These are phyloP conservation scores for Chironex yamaguchii DNA, from an alignment of 30 jellyfish, hydroid and myxozoan genomes.

Conservation along the genomic window DNA sequence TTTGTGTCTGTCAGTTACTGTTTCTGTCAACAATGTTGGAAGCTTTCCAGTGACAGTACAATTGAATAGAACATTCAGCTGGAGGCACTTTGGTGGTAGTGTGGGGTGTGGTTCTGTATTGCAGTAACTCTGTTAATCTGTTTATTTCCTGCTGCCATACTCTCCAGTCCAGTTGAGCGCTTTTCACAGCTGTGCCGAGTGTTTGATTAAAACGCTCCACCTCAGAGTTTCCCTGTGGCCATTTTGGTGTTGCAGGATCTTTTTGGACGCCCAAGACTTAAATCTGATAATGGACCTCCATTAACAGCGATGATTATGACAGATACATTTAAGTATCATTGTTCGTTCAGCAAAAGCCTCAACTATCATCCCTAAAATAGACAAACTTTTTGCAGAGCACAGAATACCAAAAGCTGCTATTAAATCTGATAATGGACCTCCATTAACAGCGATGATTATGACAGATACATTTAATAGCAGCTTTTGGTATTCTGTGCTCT, in stretches of 20 bases:
- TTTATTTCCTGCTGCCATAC: constrained; percentile 1
- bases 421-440: background rate
- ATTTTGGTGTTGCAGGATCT: background rate
- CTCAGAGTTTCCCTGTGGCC: background rate
- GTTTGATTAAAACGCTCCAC: background rate
- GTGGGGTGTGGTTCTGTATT: background rate
- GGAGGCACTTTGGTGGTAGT: background rate
- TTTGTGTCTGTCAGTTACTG: background rate
- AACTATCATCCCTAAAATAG: constrained; percentile 23
- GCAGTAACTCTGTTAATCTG: background rate
- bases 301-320: too few relatives aligned
- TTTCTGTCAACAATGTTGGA: background rate
- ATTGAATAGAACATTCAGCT: background rate
- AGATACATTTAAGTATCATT: too few relatives aligned
- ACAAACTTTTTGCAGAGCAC: background rate
- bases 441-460: constrained; percentile 30
- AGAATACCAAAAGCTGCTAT: background rate
- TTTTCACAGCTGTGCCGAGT: background rate
- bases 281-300: too few relatives aligned
- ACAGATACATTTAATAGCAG: background rate
- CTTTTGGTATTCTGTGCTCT: background rate
- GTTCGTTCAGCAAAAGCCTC: constrained; percentile 7
- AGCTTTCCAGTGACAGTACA: background rate
- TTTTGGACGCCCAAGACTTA: constrained; percentile 3
- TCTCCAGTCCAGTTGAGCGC: background rate